Evolutionary conservation across 2,888 invertebrate genomes (phyloP).

Genomic region (Leucoma salicis): DNA sequence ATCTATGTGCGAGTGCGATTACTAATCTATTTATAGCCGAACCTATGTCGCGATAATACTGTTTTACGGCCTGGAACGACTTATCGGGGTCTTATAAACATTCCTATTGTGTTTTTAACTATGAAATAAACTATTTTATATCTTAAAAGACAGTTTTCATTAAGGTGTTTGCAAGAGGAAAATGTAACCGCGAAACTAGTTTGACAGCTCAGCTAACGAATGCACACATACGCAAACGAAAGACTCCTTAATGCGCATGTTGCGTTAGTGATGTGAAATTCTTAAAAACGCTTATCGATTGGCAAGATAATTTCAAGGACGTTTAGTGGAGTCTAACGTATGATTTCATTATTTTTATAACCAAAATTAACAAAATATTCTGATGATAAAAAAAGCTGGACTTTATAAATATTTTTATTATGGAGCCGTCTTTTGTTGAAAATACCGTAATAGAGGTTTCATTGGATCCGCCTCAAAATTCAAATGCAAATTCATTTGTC

Average conservation of each 20-base stretch:
- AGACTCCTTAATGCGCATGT: slow-evolving; percentile 52
- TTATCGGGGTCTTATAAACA: slow-evolving; percentile 30
- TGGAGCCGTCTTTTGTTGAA: slow-evolving; percentile 50
- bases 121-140: slow-evolving; percentile 26
- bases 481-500: slow-evolving; percentile 60
- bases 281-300: slow-evolving; percentile 72
- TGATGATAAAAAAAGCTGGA: slow-evolving; percentile 18
- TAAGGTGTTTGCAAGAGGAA: slow-evolving; percentile 35
- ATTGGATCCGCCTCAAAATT: slow-evolving; percentile 37
- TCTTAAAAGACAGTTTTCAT: slow-evolving; percentile 37
- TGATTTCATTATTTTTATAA: slow-evolving; percentile 31
- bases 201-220: slow-evolving; percentile 75
- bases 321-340: slow-evolving; percentile 37
- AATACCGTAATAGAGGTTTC: slow-evolving; percentile 40
- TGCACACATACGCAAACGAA: slow-evolving; percentile 54
- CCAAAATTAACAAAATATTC: slow-evolving; percentile 8
- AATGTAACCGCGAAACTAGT: slow-evolving; percentile 69
- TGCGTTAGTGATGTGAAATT: slow-evolving; percentile 73
- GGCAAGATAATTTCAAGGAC: slow-evolving; percentile 74
- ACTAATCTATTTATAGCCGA: slow-evolving; percentile 71
- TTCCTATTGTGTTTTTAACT: slow-evolving; percentile 35
- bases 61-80: slow-evolving; percentile 41
- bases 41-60: slow-evolving; percentile 56
- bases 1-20: slow-evolving; percentile 70
- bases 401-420: slow-evolving; percentile 25